Percentiles rank a stretch among this genome's conserved stretches.
phyloP scores from a whole-genome alignment of 2,888 invertebrate species.

The Antitype chi region DNA sequence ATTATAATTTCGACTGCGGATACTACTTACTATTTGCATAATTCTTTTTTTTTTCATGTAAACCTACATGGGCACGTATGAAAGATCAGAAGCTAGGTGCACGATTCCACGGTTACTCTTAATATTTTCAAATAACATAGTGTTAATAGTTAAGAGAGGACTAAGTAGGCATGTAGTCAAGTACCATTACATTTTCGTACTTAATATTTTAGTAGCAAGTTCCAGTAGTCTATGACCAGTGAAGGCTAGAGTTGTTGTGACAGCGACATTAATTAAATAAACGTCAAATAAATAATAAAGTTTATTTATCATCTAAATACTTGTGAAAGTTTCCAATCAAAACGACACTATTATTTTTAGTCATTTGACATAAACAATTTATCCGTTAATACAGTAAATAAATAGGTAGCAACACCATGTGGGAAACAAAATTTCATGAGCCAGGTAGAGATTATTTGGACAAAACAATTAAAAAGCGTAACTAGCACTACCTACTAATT shows the following conservation, averaged over 20 bases:
- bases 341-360: constrained; percentile 12
- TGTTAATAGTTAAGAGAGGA: background rate
- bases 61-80: background rate
- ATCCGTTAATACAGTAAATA: background rate
- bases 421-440: too few relatives aligned
- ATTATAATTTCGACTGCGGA: background rate
- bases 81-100: background rate
- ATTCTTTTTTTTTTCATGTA: background rate
- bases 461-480: background rate
- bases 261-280: constrained; percentile 12
- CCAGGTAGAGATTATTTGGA: background rate
- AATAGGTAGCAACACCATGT: background rate
- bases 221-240: background rate
- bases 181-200: background rate
- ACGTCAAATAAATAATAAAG: constrained; percentile 17
- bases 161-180: background rate
- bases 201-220: background rate
- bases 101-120: background rate
- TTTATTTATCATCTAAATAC: background rate
- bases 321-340: constrained; percentile 6
- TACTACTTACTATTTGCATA: background rate
- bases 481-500: background rate
- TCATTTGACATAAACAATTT: constrained; percentile 1
- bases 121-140: background rate
- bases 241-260: constrained; percentile 4